Percentiles rank a stretch among this genome's conserved stretches.
Evolutionary conservation across 2,888 invertebrate genomes (phyloP).

Genomic region (Eilema sororculum): DNA sequence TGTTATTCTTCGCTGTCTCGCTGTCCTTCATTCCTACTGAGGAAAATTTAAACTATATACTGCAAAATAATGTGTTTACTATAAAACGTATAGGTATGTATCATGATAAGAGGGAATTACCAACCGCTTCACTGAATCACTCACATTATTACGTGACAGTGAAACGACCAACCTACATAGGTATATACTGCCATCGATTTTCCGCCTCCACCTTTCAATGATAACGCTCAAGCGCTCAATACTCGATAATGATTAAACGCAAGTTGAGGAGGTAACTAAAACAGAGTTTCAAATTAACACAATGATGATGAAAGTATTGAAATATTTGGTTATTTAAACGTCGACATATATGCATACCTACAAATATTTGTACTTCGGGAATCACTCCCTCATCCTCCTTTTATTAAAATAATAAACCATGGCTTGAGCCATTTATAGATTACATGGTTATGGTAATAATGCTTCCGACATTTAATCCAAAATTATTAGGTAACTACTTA

Average conservation of each 20-base stretch:
- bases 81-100: background rate
- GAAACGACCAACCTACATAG: conserved; percentile 45
- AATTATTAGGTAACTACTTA: background rate
- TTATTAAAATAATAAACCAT: background rate
- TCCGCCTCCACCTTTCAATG: conserved; percentile 52
- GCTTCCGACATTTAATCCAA: background rate
- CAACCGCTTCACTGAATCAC: background rate
- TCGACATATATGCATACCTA: too few relatives aligned
- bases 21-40: background rate
- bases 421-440: too few relatives aligned
- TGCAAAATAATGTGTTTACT: background rate
- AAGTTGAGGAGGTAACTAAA: conserved; percentile 16
- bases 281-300: background rate
- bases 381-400: too few relatives aligned
- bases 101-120: background rate
- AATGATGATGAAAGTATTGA: background rate
- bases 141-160: background rate
- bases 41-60: too few relatives aligned
- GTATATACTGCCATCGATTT: conserved; percentile 50
- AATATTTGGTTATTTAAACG: too few relatives aligned
- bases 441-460: too few relatives aligned
- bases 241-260: conserved; percentile 14
- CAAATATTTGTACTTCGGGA: too few relatives aligned
- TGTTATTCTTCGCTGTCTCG: too few relatives aligned
- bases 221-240: conserved; percentile 12